Evolutionary conservation across 1,140 invertebrate genomes (phyloP).

Genomic region (Lepidurus apus): DNA sequence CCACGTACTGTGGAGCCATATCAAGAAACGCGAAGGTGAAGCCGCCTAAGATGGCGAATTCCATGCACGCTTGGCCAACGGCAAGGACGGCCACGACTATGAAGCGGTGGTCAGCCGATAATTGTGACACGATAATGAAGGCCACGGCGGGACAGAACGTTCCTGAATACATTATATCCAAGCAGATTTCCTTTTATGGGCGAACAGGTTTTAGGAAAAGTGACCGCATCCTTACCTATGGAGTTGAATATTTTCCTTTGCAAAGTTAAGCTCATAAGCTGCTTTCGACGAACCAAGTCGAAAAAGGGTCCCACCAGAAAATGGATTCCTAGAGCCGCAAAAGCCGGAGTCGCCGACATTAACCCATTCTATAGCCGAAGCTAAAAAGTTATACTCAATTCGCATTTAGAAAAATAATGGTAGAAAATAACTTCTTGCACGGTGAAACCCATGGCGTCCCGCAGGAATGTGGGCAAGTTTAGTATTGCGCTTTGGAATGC

Average conservation of each 20-base stretch:
- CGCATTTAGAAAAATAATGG: neutral
- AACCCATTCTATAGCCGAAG: conserved; percentile 49
- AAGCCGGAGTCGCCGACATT: conserved; percentile 53
- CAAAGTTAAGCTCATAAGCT: conserved; percentile 36
- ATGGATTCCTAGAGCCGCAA: conserved; percentile 43
- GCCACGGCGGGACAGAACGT: conserved; percentile 35
- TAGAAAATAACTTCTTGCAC: conserved; percentile 48
- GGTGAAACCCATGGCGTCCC: conserved; percentile 53
- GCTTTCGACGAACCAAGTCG: conserved; percentile 38
- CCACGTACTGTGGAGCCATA: conserved; percentile 41
- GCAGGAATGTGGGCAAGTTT: conserved; percentile 55
- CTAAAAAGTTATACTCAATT: neutral
- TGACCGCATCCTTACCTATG: conserved; percentile 36
- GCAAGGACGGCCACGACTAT: conserved; percentile 36
- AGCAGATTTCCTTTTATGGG: neutral
- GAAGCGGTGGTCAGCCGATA: conserved; percentile 37
- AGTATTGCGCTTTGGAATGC: conserved; percentile 55
- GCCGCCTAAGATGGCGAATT: conserved; percentile 41
- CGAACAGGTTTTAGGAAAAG: neutral
- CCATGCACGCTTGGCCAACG: conserved; percentile 36
- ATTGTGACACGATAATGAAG: conserved; percentile 35
- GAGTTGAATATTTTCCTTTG: conserved; percentile 41
- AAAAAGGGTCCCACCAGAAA: conserved; percentile 38
- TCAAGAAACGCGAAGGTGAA: conserved; percentile 41
- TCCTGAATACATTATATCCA: conserved; percentile 34